A percentile compares a stretch with the other conserved stretches of the same genome.
Evolutionary conservation across 2,797 vertebrate genomes (phyloP).

Genomic region (Halcyon badia): DNA sequence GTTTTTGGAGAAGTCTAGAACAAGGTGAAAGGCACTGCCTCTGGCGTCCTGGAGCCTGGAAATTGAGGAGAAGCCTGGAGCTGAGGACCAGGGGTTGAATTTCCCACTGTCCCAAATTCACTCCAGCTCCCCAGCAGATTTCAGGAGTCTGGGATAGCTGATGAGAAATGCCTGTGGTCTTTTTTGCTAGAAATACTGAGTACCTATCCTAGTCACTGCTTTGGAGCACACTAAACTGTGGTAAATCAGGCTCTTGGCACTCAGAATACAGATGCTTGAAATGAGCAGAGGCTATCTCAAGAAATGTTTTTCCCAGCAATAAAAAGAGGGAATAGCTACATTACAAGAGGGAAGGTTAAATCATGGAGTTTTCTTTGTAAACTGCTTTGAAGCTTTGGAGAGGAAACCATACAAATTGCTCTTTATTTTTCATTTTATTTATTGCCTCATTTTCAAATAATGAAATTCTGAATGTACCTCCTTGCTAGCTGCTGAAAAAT

Average conservation of each 20-base stretch:
- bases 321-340: constrained; percentile 37
- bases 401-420: constrained; percentile 61
- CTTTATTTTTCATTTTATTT: constrained; percentile 69
- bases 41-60: not conserved
- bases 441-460: constrained; percentile 69
- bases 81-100: not conserved
- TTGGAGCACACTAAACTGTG: not conserved
- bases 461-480: constrained; percentile 50
- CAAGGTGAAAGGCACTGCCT: constrained; percentile 8
- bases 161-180: not conserved
- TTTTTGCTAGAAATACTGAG: constrained; percentile 16
- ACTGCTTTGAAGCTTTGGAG: constrained; percentile 43
- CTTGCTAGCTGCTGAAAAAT: constrained; percentile 54
- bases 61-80: not conserved
- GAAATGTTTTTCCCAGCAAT: constrained; percentile 26
- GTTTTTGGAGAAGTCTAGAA: constrained; percentile 6
- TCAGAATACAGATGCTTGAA: constrained; percentile 18
- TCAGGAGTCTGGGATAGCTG: not conserved
- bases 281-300: constrained; percentile 17
- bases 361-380: not conserved
- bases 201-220: not conserved
- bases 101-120: constrained; percentile 9
- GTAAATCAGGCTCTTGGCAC: constrained; percentile 30
- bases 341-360: constrained; percentile 41
- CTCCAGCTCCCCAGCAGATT: not conserved